Percentiles rank a stretch among this genome's conserved stretches.
Evolutionary conservation across 2,113 vertebrate species (phyloP).

Genomic region (Camelus bactrianus): DNA sequence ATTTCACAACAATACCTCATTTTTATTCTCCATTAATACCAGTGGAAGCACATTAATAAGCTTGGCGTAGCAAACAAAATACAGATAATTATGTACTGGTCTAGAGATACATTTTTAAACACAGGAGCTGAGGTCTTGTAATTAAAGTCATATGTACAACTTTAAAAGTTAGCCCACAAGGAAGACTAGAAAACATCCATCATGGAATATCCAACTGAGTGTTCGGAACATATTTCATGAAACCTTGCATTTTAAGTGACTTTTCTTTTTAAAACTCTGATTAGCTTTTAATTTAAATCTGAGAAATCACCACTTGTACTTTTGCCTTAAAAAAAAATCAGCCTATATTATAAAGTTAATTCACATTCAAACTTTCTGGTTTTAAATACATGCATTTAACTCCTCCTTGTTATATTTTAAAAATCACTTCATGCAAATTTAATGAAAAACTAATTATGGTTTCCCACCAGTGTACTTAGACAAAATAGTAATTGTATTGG

Average conservation of each 20-base stretch:
- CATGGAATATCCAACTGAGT: constrained; percentile 73
- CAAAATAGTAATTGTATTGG: constrained; percentile 86
- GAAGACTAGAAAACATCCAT: constrained; percentile 67
- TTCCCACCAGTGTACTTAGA: constrained; percentile 80
- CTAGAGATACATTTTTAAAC: constrained; percentile 66
- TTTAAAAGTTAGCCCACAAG: constrained; percentile 57
- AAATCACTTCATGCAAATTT: constrained; percentile 80
- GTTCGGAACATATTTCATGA: constrained; percentile 60
- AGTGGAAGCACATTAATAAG: constrained; percentile 75
- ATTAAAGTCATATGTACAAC: constrained; percentile 62
- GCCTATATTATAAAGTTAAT: constrained; percentile 55
- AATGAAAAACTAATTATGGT: constrained; percentile 86
- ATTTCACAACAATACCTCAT: constrained; percentile 68
- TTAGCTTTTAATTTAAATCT: constrained; percentile 72
- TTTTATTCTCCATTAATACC: constrained; percentile 64
- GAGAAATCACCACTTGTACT: constrained; percentile 64
- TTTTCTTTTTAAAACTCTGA: constrained; percentile 50
- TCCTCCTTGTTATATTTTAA: constrained; percentile 62
- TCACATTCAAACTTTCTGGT: constrained; percentile 31
- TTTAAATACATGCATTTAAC: constrained; percentile 57
- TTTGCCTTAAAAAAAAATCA: constrained; percentile 66
- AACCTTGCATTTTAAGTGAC: constrained; percentile 70
- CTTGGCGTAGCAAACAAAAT: constrained; percentile 69
- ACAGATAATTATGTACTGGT: constrained; percentile 69
- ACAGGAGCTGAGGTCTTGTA: constrained; percentile 64